phyloP scores from a whole-genome alignment of 2,113 vertebrate genomes.

The Rana temporaria region DNA sequence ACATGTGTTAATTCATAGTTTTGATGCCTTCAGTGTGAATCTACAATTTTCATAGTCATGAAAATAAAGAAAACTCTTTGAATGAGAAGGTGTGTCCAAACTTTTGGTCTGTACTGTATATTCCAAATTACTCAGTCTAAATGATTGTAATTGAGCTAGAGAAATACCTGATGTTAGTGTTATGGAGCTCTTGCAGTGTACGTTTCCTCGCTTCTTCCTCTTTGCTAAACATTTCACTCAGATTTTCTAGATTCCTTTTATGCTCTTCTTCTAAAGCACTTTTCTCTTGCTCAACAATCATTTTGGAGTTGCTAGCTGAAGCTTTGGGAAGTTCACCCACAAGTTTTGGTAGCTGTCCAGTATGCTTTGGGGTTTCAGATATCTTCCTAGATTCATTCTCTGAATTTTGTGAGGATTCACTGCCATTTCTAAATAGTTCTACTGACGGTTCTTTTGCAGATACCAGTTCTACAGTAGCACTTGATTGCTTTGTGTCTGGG shows the following conservation, averaged over 20 bases:
- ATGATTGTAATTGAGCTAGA: not conserved
- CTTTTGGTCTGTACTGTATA: no score
- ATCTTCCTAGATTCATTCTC: not conserved
- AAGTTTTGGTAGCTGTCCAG: not conserved
- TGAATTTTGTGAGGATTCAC: not conserved
- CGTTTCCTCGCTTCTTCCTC: slow-evolving; percentile 72
- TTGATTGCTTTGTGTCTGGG: not conserved
- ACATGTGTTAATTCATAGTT: no score
- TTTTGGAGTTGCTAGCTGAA: slow-evolving; percentile 48
- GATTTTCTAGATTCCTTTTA: slow-evolving; percentile 63
- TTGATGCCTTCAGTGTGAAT: no score
- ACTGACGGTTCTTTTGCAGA: not conserved
- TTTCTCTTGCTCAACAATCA: slow-evolving; percentile 52
- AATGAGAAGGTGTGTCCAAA: no score
- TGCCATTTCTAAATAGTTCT: not conserved
- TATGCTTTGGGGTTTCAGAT: slow-evolving; percentile 27
- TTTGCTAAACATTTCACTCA: slow-evolving; percentile 65
- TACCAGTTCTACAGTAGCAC: not conserved
- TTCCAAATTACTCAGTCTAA: no score
- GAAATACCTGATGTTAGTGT: slow-evolving; percentile 77
- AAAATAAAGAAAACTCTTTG: no score
- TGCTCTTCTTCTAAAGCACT: slow-evolving; percentile 60
- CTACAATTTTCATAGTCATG: no score
- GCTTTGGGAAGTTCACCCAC: slow-evolving; percentile 21
- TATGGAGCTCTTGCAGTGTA: slow-evolving; percentile 72